Evolutionary conservation across 2,797 vertebrate species (phyloP).

Genomic region (Coregonus ussuriensis): DNA sequence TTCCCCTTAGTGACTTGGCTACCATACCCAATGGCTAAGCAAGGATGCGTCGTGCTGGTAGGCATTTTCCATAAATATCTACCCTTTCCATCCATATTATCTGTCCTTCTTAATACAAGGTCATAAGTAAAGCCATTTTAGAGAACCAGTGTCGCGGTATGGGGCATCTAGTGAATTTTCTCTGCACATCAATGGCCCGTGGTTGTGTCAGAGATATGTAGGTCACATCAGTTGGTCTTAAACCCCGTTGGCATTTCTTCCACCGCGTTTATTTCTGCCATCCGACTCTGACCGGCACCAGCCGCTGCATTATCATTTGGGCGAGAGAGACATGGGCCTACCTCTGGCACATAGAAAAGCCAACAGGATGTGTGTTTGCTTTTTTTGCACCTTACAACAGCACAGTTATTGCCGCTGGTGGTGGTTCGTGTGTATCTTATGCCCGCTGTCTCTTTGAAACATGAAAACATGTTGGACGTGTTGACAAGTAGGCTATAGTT

Average conservation of each 20-base stretch:
- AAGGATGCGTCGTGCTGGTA: background rate
- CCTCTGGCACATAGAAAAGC: conserved; percentile 27
- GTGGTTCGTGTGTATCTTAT: conserved; percentile 5
- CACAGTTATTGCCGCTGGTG: background rate
- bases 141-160: background rate
- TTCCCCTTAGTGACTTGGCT: background rate
- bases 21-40: background rate
- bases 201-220: conserved; percentile 50
- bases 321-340: conserved; percentile 22
- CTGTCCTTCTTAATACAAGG: background rate
- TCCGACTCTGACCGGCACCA: conserved; percentile 52
- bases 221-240: conserved; percentile 55
- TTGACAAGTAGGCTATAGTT: background rate
- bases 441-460: conserved; percentile 3
- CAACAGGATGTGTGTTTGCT: background rate
- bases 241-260: conserved; percentile 45
- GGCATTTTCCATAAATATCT: background rate
- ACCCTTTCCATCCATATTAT: background rate
- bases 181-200: conserved; percentile 29
- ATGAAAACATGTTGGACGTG: background rate
- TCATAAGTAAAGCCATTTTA: background rate
- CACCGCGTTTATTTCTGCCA: conserved; percentile 47
- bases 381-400: background rate
- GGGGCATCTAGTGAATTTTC: conserved; percentile 42
- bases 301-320: conserved; percentile 53